Base-by-base conservation (phyloP, 2,113 vertebrate genomes). In the Epinephelus lanceolatus region DNA sequence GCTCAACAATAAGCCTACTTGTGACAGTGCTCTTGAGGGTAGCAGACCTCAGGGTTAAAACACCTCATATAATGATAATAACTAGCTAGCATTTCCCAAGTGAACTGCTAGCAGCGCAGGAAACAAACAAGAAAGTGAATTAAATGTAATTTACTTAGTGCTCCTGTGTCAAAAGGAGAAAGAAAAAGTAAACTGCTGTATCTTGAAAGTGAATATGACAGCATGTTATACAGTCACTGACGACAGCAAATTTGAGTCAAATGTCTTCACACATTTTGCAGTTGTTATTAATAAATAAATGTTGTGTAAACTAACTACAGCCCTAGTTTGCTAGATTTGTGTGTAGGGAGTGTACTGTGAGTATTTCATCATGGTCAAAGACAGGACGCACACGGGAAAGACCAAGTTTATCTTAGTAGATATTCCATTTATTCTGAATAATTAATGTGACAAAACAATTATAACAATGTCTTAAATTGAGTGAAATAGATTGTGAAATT, bases 401-500 rank as follows among this genome's bases (percentile, higher is more conserved):
- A 12, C 0, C 21, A 57, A 56, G 19, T 65, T 63, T 49, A 76
- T 71, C 33, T 40, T 62, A 51, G 14, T 14, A 83, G 65, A 68
- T 71, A 56, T 81, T 84, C 52, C 42, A 57, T 72, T 55, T 19
- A 80, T 77, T 71, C 68, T 78, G 55, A 88, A 80, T 80, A 81
- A 78, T 76, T 67, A 79, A 76, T 45, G 27, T 69, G 47, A 71
- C 80, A 86, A 83, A 88, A 87, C 37, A 80, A 83, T 83, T 72
- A 84, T 84, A 42, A 83, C 80, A 80, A 83, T 78, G 63, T 71
- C 71, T 85, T 81, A 79, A 91, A 94, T 88, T 81, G 92, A 85
- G 91, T 92, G 87, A 92, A 94, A 90, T 71, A 87, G 80, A 83
- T 83, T 88, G 90, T 92, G 85, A 93, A 93, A 89, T 85, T 63